These are phyloP conservation scores for Taenaris catops DNA, from an alignment of 2,888 invertebrate species.

Conservation along the genomic window DNA sequence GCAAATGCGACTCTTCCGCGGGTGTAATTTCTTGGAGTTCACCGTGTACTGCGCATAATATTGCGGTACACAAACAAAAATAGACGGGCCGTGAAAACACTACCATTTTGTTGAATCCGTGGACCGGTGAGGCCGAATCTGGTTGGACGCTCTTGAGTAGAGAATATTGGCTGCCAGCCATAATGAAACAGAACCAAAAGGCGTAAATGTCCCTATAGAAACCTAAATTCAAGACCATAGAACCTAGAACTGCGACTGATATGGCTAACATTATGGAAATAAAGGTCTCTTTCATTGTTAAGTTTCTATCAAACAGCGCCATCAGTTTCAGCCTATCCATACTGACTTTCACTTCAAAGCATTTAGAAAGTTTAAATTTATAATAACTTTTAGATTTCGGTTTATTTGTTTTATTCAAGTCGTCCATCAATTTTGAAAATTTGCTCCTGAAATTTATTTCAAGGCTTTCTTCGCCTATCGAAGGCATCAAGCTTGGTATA, in stretches of 20 bases:
- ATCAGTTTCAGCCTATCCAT: constrained; percentile 96
- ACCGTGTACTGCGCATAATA: constrained; percentile 69
- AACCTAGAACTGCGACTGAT: constrained; percentile 91
- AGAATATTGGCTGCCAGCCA: constrained; percentile 98
- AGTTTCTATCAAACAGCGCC: constrained; percentile 95
- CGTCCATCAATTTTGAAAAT: constrained; percentile 77
- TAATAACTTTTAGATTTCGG: constrained; percentile 84
- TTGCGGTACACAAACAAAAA: constrained; percentile 89
- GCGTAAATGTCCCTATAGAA: constrained; percentile 96
- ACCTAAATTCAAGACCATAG: constrained; percentile 88
- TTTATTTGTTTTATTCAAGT: constrained; percentile 73
- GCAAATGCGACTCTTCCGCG: constrained; percentile 35
- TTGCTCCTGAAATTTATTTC: constrained; percentile 76
- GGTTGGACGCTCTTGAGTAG: constrained; percentile 98
- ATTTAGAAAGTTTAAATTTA: constrained; percentile 85
- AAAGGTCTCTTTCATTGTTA: constrained; percentile 89
- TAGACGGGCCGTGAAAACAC: constrained; percentile 97
- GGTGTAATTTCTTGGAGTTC: constrained; percentile 46
- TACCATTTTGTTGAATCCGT: constrained; percentile 97
- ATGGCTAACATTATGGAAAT: constrained; percentile 91
- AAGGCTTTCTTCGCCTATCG: constrained; percentile 77
- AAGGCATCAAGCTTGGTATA: constrained; percentile 67
- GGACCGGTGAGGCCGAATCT: constrained; percentile 98
- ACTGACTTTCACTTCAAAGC: constrained; percentile 86
- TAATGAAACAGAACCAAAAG: constrained; percentile 97